Base-by-base conservation (phyloP, 2,797 vertebrate genomes). In the Peromyscus nudipes region DNA sequence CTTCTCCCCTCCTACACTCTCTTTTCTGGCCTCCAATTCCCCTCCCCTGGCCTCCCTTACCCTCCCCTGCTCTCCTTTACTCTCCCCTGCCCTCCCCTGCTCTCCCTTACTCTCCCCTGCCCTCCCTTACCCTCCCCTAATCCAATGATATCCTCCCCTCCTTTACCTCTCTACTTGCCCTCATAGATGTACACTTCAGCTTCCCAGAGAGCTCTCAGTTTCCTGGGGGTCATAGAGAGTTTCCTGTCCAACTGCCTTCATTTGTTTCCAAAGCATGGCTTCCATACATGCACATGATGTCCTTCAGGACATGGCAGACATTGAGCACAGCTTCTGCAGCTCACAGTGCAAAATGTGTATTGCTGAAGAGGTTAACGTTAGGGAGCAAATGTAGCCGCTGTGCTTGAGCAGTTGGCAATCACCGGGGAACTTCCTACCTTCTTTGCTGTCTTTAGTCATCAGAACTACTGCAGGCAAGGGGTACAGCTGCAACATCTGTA, bases 231-330 rank as follows among this genome's bases (percentile, higher is more conserved):
- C 25, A 60, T 67, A 93, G 93, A 89, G 62, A 62, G 9, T 96
- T 82, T 97, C 92, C 84, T 96, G 85, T 93, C 86, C 37, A 75
- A 80, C 40, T 96, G 67, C 8, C 46, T 12, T 82, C 97, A n/a
- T 73, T 57, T 37, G 37, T 75, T 37, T 40, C 25, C 92, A 31
- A 75, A 80, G 81, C 49, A 4, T 69, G 82, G 55, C 31, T 57
- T 97, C 96, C 67, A 19, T 91, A 55, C 92, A 96, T 91, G 94
- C 89, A 85, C 67, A 75, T 0, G 6, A 96, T 84, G 46, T 55
- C 55, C 34, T 29, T 14, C 67, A 93, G 84, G 84, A 80, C 43
- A 89, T 49, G 64, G 52, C 88, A 46, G 29, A 84, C 52, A 64
- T 21, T 46, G 7, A 79, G 25, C n/a, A 10, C 5, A 4, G 13